Evolutionary conservation across 2,113 vertebrate genomes (phyloP).

Genomic region (Empidonax alnorum): DNA sequence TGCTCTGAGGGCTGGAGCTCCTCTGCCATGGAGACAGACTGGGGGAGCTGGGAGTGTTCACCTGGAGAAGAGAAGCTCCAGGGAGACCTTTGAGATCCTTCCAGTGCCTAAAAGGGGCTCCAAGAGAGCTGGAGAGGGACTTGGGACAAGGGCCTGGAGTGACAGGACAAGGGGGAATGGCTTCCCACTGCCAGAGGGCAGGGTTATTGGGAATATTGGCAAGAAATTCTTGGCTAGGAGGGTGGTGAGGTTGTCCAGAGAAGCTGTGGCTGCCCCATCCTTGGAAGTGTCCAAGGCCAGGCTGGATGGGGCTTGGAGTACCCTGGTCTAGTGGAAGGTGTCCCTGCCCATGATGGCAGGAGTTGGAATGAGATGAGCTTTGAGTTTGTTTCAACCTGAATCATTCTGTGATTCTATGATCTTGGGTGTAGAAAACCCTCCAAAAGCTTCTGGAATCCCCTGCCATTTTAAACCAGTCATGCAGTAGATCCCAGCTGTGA

Average conservation of each 20-base stretch:
- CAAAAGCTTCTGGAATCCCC: not conserved
- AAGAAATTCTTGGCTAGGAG: not conserved
- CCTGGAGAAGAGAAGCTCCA: not conserved
- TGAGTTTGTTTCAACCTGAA: not conserved
- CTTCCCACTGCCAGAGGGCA: not conserved
- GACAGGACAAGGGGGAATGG: not conserved
- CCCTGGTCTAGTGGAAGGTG: not conserved
- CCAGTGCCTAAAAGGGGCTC: not conserved
- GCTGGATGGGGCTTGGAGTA: fast-evolving
- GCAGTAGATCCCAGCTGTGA: not conserved
- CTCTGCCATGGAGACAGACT: not conserved
- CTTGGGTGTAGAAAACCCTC: not conserved
- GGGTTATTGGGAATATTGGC: not conserved
- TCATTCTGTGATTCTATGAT: not conserved
- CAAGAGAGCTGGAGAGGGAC: not conserved
- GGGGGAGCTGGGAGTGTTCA: not conserved
- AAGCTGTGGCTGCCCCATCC: not conserved
- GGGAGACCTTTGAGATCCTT: not conserved
- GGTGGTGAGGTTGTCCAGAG: not conserved
- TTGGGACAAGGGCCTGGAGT: not conserved
- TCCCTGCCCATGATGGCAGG: not conserved
- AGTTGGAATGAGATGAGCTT: fast-evolving
- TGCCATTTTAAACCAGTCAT: not conserved
- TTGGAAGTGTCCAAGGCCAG: not conserved
- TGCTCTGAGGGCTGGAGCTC: fast-evolving